Conservation (phyloP, 2,888 invertebrate species). For the Trileptium ribeirensis region DNA sequence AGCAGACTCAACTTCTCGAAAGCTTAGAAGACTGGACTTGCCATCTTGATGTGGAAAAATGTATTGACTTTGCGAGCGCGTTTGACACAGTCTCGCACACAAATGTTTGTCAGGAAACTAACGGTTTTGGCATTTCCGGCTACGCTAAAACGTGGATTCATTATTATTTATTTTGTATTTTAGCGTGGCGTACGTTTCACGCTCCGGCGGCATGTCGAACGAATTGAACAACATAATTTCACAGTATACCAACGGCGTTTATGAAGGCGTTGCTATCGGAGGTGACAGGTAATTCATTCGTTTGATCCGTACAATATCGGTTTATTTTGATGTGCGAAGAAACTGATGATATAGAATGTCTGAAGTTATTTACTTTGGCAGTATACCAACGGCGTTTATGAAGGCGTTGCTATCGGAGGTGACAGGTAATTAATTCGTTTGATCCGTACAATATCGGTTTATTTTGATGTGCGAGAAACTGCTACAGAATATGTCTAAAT, state of each 20-base stretch:
- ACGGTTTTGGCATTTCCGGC: too few species aligned
- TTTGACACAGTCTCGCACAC: too few species aligned
- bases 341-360: constrained; percentile 99
- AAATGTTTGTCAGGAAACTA: neutral
- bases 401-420: constrained; percentile 96
- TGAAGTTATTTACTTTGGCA: constrained; percentile 94
- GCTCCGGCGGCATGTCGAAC: constrained; percentile 99
- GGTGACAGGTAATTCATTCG: constrained; percentile 70
- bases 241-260: constrained; percentile 90
- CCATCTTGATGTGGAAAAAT: too few species aligned
- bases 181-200: constrained; percentile 93
- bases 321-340: too few species aligned
- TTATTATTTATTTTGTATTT: constrained; percentile 37
- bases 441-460: too few species aligned
- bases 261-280: constrained; percentile 94
- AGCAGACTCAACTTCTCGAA: too few species aligned
- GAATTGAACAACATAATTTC: constrained; percentile 96
- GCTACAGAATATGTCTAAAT: too few species aligned
- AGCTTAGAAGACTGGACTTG: too few species aligned
- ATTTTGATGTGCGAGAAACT: too few species aligned
- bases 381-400: constrained; percentile 90
- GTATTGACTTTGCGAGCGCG: too few species aligned
- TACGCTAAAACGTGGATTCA: too few species aligned
- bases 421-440: constrained; percentile 64
- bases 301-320: too few species aligned